phyloP scores from a whole-genome alignment of 2,113 vertebrate species.

The Cairina moschata region DNA sequence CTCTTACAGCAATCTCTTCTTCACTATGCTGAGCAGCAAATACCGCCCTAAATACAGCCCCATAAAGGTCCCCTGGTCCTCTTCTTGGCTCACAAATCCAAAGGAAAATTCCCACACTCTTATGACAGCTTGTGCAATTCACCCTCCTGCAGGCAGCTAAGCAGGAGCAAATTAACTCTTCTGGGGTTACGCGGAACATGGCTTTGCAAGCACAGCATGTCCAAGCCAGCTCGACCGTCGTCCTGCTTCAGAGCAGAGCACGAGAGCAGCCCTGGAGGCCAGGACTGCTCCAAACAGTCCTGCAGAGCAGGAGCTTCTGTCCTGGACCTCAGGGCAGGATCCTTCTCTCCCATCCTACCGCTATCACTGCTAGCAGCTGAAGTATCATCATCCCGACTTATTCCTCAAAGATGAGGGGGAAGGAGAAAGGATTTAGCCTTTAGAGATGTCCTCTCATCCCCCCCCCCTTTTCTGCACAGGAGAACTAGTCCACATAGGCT shows the following conservation, averaged over 20 bases:
- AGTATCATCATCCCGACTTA: not conserved
- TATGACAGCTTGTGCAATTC: not conserved
- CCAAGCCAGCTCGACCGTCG: not conserved
- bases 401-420: not conserved
- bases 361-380: not conserved
- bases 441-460: not conserved
- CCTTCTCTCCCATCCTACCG: not conserved
- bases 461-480: not conserved
- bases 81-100: not conserved
- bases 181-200: not conserved
- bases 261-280: not conserved
- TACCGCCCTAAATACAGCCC: not conserved
- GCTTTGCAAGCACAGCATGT: not conserved
- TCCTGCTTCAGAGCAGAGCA: not conserved
- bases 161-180: not conserved
- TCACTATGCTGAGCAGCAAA: slow-evolving; percentile 37
- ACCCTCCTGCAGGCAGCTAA: not conserved
- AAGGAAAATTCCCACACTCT: not conserved
- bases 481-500: not conserved
- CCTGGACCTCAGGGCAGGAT: not conserved
- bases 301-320: not conserved
- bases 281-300: too few species aligned
- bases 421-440: not conserved
- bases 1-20: slow-evolving; percentile 10
- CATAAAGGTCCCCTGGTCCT: not conserved